A percentile compares a stretch with the other conserved stretches of the same genome.
These are phyloP conservation scores for Caenorhabditis latens DNA, from an alignment of 1,140 invertebrate species.

Conservation along the genomic window DNA sequence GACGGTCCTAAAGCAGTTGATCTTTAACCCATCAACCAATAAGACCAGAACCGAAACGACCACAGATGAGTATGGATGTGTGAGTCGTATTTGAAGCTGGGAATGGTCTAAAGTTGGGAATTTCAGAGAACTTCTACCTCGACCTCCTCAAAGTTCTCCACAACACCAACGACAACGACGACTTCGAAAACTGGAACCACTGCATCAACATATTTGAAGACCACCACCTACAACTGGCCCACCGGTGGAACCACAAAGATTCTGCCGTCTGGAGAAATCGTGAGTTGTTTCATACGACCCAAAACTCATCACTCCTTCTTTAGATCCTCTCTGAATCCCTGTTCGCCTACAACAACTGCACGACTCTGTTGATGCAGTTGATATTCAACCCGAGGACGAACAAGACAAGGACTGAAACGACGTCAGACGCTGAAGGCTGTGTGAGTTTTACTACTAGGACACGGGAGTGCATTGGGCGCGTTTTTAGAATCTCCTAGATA, in stretches of 20 bases:
- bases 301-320: not conserved
- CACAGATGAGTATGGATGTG: not conserved
- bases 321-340: conserved; percentile 14
- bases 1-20: not conserved
- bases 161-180: not conserved
- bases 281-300: not conserved
- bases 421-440: not conserved
- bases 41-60: not conserved
- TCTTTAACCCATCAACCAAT: not conserved
- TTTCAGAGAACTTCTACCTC: not conserved
- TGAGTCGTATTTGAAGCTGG: not conserved
- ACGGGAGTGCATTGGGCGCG: too few relatives aligned
- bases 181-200: not conserved
- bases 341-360: conserved; percentile 25
- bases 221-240: conserved; percentile 26
- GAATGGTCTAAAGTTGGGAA: not conserved
- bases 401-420: conserved; percentile 9
- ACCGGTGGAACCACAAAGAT: conserved; percentile 17
- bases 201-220: not conserved
- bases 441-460: not conserved
- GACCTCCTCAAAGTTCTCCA: not conserved
- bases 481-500: too few relatives aligned
- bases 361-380: not conserved
- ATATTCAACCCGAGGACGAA: conserved; percentile 5
- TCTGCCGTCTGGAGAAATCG: conserved; percentile 21